A percentile compares a stretch with the other conserved stretches of the same genome.
Conservation (phyloP, 1,140 invertebrate species). For the Pseudomyrmex sp. region DNA sequence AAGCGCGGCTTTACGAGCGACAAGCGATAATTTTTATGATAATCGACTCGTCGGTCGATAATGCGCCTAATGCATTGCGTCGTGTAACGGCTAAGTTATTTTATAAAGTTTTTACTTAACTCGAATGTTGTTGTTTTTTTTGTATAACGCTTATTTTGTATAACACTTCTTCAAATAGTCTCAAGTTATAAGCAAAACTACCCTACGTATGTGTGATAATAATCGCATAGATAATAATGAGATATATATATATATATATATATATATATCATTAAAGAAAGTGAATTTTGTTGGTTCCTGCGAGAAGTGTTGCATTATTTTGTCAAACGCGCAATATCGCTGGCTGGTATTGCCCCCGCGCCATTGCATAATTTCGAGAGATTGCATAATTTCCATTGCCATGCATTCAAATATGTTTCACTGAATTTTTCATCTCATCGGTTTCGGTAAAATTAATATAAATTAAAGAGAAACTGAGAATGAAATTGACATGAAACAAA, state of each 20-base stretch:
- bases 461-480: slow-evolving; percentile 39
- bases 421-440: slow-evolving; percentile 45
- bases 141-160: too few species aligned
- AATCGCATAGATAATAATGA: background rate
- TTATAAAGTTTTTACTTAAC: background rate
- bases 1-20: slow-evolving; percentile 39
- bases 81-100: background rate
- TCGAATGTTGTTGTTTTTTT: too few species aligned
- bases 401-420: slow-evolving; percentile 44
- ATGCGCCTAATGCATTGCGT: slow-evolving; percentile 1
- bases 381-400: slow-evolving; percentile 49
- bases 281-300: background rate
- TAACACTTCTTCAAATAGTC: too few species aligned
- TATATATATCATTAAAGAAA: background rate
- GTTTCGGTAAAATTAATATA: slow-evolving; percentile 54
- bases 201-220: background rate
- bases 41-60: slow-evolving; percentile 58
- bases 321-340: slow-evolving; percentile 29
- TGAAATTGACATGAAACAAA: background rate
- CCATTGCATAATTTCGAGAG: slow-evolving; percentile 48
- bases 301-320: slow-evolving; percentile 30
- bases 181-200: background rate
- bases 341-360: slow-evolving; percentile 1
- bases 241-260: too few species aligned
- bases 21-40: slow-evolving; percentile 62